Percentiles rank a stretch among this genome's conserved stretches.
Conservation (phyloP, 2,113 vertebrate genomes). For the Amblyopsis rosae region DNA sequence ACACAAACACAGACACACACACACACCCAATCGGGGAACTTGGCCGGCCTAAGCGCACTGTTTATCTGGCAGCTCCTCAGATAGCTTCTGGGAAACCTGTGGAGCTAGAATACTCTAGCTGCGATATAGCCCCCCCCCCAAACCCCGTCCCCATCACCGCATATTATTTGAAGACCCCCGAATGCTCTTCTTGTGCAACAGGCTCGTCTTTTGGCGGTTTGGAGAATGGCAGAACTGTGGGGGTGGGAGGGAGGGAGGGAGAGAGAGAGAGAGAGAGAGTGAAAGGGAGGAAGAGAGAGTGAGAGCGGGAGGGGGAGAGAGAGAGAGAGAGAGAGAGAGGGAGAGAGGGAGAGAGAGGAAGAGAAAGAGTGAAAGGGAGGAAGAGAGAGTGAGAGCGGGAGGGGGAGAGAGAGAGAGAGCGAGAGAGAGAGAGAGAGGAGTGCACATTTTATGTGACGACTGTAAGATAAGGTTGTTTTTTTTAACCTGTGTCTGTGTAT, state of each 20-base stretch:
- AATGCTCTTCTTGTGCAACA: slow-evolving; percentile 13
- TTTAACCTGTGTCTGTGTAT: too few relatives aligned
- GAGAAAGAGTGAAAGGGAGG: too few relatives aligned
- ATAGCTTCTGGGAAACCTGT: slow-evolving; percentile 31
- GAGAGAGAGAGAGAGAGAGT: neutral
- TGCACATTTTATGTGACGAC: too few relatives aligned
- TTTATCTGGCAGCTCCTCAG: slow-evolving; percentile 26
- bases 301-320: too few relatives aligned
- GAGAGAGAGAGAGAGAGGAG: too few relatives aligned
- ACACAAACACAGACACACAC: too few relatives aligned
- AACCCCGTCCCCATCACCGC: neutral
- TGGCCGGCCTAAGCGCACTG: slow-evolving; percentile 21
- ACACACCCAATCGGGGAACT: slow-evolving; percentile 11
- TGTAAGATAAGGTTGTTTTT: too few relatives aligned
- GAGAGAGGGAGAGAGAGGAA: neutral
- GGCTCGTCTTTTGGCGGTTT: slow-evolving; percentile 38
- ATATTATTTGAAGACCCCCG: slow-evolving; percentile 19
- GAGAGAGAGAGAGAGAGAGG: neutral
- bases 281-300: too few relatives aligned
- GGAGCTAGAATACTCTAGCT: slow-evolving; percentile 18
- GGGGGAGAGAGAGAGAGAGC: too few relatives aligned
- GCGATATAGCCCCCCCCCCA: neutral
- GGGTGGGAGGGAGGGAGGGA: neutral
- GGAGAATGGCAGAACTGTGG: slow-evolving; percentile 11
- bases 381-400: too few relatives aligned